These are phyloP conservation scores for Epinotia demarniana DNA, from an alignment of 2,888 invertebrate species.

Conservation along the genomic window DNA sequence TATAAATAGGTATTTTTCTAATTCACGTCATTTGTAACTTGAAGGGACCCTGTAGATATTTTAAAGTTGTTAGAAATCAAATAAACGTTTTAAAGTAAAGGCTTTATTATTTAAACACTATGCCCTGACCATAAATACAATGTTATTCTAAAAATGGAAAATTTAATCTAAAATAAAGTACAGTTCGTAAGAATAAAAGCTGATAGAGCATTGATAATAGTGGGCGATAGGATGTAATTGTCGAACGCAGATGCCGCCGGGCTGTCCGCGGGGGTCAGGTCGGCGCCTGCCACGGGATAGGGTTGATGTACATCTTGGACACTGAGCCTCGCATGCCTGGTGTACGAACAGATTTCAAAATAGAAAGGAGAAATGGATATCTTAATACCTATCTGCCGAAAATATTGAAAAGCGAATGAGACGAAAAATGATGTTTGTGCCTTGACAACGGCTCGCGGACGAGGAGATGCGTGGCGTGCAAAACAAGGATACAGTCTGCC, in stretches of 20 bases:
- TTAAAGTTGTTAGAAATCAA: slow-evolving; percentile 50
- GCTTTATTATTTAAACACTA: slow-evolving; percentile 60
- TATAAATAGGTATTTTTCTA: slow-evolving; percentile 50
- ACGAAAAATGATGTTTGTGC: too few relatives aligned
- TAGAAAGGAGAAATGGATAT: too few relatives aligned
- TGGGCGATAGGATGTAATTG: not conserved
- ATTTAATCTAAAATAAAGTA: slow-evolving; percentile 67
- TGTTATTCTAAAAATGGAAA: slow-evolving; percentile 64
- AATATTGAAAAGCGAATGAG: too few relatives aligned
- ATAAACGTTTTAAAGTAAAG: slow-evolving; percentile 54
- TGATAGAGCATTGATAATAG: slow-evolving; percentile 3
- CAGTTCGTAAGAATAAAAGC: slow-evolving; percentile 46
- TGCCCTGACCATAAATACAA: slow-evolving; percentile 53
- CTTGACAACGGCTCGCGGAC: too few relatives aligned
- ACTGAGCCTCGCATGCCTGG: slow-evolving; percentile 87
- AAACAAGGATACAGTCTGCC: too few relatives aligned
- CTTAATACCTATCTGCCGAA: too few relatives aligned
- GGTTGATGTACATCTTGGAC: slow-evolving; percentile 87
- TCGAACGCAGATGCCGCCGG: not conserved
- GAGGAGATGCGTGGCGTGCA: too few relatives aligned
- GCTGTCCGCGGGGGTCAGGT: slow-evolving; percentile 53
- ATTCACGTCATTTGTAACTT: slow-evolving; percentile 56
- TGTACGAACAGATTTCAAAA: slow-evolving; percentile 45
- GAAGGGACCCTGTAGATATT: slow-evolving; percentile 68
- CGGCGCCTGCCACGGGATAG: slow-evolving; percentile 86